Conservation (phyloP, 1,140 invertebrate species). For the Solenopsis invicta region DNA sequence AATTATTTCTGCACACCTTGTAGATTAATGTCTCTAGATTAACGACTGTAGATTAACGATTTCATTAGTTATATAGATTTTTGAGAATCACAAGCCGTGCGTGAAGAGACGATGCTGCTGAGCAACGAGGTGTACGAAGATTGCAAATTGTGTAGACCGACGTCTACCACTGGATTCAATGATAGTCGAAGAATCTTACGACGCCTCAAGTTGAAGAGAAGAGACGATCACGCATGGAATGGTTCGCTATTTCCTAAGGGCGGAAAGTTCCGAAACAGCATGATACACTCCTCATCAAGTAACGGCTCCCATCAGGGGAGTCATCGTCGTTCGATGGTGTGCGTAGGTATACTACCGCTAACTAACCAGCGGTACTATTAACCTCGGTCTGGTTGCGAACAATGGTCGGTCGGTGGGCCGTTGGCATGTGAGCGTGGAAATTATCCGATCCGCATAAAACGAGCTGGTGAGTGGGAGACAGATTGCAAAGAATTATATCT, state of each 20-base stretch:
- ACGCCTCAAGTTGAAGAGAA: background rate
- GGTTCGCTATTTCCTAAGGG: slow-evolving; percentile 44
- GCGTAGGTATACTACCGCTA: slow-evolving; percentile 27
- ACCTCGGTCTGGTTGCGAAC: slow-evolving; percentile 31
- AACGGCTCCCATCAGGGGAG: slow-evolving; percentile 32
- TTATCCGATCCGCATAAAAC: slow-evolving; percentile 60
- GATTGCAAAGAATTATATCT: background rate
- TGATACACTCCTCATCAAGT: slow-evolving; percentile 10
- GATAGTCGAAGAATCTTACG: background rate
- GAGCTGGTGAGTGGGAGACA: background rate
- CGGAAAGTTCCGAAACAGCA: slow-evolving; percentile 55
- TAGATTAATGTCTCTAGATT: background rate
- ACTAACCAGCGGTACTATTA: slow-evolving; percentile 33
- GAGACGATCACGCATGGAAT: slow-evolving; percentile 29
- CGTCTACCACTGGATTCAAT: slow-evolving; percentile 4
- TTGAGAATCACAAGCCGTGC: background rate
- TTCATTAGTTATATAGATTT: background rate
- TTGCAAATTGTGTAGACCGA: background rate
- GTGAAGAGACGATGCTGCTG: background rate
- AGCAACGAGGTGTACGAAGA: background rate
- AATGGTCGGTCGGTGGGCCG: slow-evolving; percentile 47
- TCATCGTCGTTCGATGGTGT: slow-evolving; percentile 28
- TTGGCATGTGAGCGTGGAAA: slow-evolving; percentile 56
- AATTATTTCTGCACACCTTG: background rate
- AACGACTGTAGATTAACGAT: background rate